Evolutionary conservation across 2,888 invertebrate species (phyloP).

Genomic region (Troides helena): DNA sequence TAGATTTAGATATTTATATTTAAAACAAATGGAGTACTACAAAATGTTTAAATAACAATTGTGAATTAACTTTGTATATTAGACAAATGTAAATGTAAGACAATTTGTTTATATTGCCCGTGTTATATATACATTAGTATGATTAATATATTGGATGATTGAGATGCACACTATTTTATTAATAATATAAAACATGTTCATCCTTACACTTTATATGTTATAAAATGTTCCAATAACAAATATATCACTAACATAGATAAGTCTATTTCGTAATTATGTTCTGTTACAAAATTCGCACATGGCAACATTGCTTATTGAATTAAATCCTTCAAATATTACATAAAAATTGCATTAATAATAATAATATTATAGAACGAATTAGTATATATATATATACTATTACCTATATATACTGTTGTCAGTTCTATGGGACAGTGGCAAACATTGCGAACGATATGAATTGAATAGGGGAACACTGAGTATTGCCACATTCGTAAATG

Average conservation of each 20-base stretch:
- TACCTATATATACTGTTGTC: not conserved
- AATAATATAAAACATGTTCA: too few relatives aligned
- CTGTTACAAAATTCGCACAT: slow-evolving; percentile 1
- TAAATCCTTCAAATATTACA: not conserved
- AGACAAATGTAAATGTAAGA: slow-evolving; percentile 3
- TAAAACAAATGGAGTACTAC: slow-evolving; percentile 12
- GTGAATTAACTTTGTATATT: not conserved
- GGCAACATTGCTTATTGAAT: not conserved
- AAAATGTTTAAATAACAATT: not conserved
- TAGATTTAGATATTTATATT: not conserved
- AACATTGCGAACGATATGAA: not conserved
- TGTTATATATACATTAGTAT: slow-evolving; percentile 9
- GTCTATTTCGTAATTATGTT: too few relatives aligned
- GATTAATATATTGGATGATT: slow-evolving; percentile 13
- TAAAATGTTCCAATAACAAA: too few relatives aligned
- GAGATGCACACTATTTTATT: not conserved
- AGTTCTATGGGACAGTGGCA: slow-evolving; percentile 8
- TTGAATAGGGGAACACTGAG: not conserved
- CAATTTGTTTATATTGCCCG: slow-evolving; percentile 11
- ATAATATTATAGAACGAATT: not conserved
- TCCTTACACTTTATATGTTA: too few relatives aligned
- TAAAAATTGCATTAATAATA: not conserved
- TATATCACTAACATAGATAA: too few relatives aligned
- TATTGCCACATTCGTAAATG: not conserved
- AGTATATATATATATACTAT: too few relatives aligned